phyloP scores from a whole-genome alignment of 2,797 vertebrate species.

The Tiaroga cobitis region DNA sequence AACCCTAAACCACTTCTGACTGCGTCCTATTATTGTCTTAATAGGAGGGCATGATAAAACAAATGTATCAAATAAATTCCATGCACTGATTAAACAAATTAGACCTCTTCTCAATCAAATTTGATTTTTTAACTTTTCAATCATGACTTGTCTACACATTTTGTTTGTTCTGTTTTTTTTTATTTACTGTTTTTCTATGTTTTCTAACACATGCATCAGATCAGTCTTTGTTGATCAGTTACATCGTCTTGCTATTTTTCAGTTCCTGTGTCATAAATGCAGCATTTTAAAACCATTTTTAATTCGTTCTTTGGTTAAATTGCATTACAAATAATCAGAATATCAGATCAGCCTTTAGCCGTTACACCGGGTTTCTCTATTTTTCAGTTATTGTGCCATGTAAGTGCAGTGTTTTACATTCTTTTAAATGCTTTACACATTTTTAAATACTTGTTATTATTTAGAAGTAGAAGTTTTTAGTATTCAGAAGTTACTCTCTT shows the following conservation, averaged over 20 bases:
- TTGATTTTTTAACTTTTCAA: background rate
- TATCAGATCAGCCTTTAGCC: background rate
- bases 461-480: background rate
- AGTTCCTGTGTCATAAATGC: background rate
- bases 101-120: background rate
- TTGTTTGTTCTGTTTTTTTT: background rate
- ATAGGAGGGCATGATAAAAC: background rate
- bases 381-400: background rate
- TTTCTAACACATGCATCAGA: background rate
- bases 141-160: background rate
- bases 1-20: constrained; percentile 30
- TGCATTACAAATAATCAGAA: background rate
- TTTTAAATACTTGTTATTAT: background rate
- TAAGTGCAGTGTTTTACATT: background rate
- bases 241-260: background rate
- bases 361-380: background rate
- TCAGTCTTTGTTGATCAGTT: background rate
- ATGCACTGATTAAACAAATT: background rate
- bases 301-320: background rate
- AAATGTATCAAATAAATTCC: background rate
- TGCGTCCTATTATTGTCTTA: constrained; percentile 31
- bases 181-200: background rate
- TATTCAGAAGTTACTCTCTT: background rate
- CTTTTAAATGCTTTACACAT: background rate
- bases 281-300: too few species aligned